Conservation (phyloP, 2,888 invertebrate genomes). For the Phragmatobia fuliginosa region DNA sequence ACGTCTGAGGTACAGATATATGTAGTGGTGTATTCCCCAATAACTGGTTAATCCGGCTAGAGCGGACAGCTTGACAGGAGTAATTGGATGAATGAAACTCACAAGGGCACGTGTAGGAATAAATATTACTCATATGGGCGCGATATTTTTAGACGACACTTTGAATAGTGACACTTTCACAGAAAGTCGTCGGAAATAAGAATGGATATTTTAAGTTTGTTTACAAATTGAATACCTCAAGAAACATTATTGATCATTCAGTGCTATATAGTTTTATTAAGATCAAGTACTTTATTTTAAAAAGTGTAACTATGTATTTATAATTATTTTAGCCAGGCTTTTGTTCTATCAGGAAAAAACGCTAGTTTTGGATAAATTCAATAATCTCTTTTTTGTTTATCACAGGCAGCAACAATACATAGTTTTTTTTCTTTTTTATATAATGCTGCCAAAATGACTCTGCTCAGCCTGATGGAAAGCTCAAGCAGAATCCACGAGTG, state of each 20-base stretch:
- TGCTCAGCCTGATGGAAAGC: too few relatives aligned
- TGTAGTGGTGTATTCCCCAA: slow-evolving; percentile 18
- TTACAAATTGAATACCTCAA: not conserved
- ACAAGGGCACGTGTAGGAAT: slow-evolving; percentile 50
- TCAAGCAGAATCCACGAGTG: too few relatives aligned
- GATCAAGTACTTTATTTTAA: not conserved
- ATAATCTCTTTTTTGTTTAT: too few relatives aligned
- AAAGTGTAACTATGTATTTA: too few relatives aligned
- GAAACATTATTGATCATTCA: not conserved
- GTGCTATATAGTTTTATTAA: not conserved
- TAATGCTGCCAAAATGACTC: too few relatives aligned
- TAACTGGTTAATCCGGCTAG: slow-evolving; percentile 32
- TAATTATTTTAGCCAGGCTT: too few relatives aligned
- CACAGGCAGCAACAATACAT: too few relatives aligned
- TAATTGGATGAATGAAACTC: slow-evolving; percentile 57
- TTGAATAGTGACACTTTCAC: slow-evolving; percentile 5
- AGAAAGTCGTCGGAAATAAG: not conserved
- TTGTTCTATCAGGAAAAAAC: too few relatives aligned
- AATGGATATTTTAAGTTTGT: not conserved
- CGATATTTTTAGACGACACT: slow-evolving; percentile 6
- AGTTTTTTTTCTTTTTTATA: too few relatives aligned
- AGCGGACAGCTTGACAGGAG: slow-evolving; percentile 43
- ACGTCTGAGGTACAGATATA: too few relatives aligned
- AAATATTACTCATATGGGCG: slow-evolving; percentile 5
- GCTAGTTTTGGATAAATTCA: too few relatives aligned